Evolutionary conservation across 2,113 vertebrate species (phyloP).

Genomic region (Petaurus breviceps): DNA sequence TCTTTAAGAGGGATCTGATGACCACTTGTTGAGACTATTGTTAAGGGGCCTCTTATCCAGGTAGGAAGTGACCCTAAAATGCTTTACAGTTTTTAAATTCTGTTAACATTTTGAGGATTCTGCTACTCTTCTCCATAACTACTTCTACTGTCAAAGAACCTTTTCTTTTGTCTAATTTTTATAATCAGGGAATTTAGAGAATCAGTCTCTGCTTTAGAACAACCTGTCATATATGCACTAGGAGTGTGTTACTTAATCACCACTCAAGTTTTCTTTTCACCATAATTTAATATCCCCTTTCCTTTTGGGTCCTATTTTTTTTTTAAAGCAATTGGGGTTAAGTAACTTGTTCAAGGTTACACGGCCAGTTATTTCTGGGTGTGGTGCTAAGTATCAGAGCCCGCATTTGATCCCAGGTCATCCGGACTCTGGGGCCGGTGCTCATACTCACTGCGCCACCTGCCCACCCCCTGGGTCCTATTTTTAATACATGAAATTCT

Average conservation of each 20-base stretch:
- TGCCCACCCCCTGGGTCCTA: too few relatives aligned
- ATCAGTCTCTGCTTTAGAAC: neutral
- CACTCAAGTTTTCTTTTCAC: constrained; percentile 27
- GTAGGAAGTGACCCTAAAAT: neutral
- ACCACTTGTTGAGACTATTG: neutral
- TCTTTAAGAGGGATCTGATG: neutral
- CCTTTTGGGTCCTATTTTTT: neutral
- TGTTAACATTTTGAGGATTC: neutral
- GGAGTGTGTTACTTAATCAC: neutral
- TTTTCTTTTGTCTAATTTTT: constrained; percentile 3
- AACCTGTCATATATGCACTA: neutral
- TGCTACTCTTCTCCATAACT: neutral
- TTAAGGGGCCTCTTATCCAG: neutral
- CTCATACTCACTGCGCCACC: too few relatives aligned
- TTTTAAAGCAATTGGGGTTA: too few relatives aligned
- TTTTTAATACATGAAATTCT: constrained; percentile 36
- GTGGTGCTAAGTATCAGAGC: too few relatives aligned
- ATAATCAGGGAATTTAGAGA: constrained; percentile 4
- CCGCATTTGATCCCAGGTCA: too few relatives aligned
- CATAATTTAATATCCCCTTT: constrained; percentile 10
- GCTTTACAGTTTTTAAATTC: neutral
- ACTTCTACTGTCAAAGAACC: neutral
- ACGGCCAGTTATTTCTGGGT: too few relatives aligned
- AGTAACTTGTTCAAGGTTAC: too few relatives aligned
- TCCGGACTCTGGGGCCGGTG: too few relatives aligned